Evolutionary conservation across 2,113 vertebrate species (phyloP), one percentile per base, ranked within the genome.

Genomic region (Casuarius casuarius): DNA sequence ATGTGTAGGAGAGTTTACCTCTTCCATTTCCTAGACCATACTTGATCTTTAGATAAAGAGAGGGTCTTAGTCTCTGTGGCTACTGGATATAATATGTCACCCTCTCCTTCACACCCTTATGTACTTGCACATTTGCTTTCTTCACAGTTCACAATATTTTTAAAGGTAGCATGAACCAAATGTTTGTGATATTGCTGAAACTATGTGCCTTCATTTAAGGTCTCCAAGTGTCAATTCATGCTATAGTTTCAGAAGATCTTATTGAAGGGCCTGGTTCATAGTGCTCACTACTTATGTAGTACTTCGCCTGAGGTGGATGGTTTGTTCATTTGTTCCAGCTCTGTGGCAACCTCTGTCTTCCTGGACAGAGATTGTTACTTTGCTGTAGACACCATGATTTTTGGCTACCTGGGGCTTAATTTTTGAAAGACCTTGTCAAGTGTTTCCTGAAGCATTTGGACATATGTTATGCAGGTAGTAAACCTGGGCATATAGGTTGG

Each of bases 31-130:
- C 12, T 70, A 26, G 14, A 28, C 8, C 20, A 7, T 13, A 19
- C 18, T 46, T 80, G 14, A 11, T 35, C 31, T 35, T 62, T 23
- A 13, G 61, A 62, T 48, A 66, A 90, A 70, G 14, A 48, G 12
- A 31, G 3, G 3, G 5, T 51, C 21, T 23, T 26, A 12, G 10
- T 42, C 10, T 61, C 51, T 6, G 4, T 31, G 10, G 6, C 12
- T 46, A 4, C 23, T 0, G 0, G 18, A 33, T 58, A 5, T 48
- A 63, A 38, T 12, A 15, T 9, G 5, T 46, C 26, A n/a, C 14
- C 7, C 8, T 49, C 10, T 80, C n/a, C 10, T 46, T 35, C 21
- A 8, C 17, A 33, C 12, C 35, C 10, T 51, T 51, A 9, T 5
- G 74, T 59, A 20, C 9, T 15, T 59, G 8, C 5, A 25, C 19